These are phyloP conservation scores for Calameuta pallipes DNA, from an alignment of 2,888 invertebrate genomes.

Conservation along the genomic window DNA sequence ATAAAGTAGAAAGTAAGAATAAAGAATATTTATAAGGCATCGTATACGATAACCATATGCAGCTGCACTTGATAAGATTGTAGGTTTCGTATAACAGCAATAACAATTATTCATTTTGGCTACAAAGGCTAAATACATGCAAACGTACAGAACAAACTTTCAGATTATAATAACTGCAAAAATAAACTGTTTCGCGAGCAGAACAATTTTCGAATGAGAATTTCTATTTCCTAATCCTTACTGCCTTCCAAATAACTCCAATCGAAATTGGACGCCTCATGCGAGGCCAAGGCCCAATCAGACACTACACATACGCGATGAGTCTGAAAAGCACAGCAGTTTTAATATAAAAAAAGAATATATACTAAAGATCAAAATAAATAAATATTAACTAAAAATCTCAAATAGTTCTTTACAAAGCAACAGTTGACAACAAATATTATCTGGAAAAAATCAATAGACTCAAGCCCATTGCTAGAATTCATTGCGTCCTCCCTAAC, in stretches of 20 bases:
- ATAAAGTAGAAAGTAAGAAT: too few species aligned
- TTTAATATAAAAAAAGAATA: neutral
- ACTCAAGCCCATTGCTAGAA: neutral
- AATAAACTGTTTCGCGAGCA: neutral
- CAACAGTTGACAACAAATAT: neutral
- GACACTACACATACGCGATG: neutral
- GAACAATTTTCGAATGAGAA: neutral
- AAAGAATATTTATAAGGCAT: too few species aligned
- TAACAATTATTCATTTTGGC: neutral
- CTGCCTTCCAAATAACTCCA: neutral
- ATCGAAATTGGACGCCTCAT: neutral
- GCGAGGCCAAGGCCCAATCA: neutral
- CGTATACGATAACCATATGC: too few species aligned
- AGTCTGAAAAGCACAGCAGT: neutral
- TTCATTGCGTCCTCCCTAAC: neutral
- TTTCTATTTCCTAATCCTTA: neutral
- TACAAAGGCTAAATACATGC: neutral
- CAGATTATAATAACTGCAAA: neutral
- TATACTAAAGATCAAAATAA: neutral
- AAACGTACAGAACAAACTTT: neutral
- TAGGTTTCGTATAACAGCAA: too few species aligned
- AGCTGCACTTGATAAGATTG: too few species aligned
- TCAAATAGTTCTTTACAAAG: neutral
- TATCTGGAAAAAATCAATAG: neutral
- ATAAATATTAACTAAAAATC: neutral